Conservation (phyloP, 53 echinoderm and acorn worm species). For the Arbacia lixula region DNA sequence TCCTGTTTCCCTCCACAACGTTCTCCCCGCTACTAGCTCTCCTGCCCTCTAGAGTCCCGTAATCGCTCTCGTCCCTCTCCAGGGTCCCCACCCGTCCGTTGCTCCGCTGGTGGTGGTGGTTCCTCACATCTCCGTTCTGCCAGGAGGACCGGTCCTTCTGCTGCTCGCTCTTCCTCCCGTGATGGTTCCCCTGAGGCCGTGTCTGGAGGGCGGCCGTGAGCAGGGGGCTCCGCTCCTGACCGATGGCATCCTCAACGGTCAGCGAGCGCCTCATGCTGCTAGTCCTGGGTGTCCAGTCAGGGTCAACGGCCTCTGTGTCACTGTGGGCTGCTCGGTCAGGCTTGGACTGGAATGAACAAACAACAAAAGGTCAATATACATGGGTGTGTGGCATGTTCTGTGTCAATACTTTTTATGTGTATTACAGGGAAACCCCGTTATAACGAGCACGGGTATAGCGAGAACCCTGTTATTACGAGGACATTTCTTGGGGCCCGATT, state of each 20-base stretch:
- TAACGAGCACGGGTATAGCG: too few relatives aligned
- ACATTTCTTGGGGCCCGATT: too few relatives aligned
- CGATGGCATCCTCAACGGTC: conserved; percentile 10
- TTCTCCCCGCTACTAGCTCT: neutral
- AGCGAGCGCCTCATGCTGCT: conserved; percentile 30
- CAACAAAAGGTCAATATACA: too few relatives aligned
- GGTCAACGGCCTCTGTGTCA: conserved; percentile 70
- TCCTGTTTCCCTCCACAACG: neutral
- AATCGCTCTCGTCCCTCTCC: neutral
- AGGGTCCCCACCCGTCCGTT: neutral
- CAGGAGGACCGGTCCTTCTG: neutral
- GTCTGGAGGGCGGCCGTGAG: neutral
- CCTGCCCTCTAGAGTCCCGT: conserved; percentile 19
- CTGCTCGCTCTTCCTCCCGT: neutral
- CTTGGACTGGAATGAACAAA: conserved; percentile 52
- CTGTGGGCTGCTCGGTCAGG: conserved; percentile 71
- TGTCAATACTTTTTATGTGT: too few relatives aligned
- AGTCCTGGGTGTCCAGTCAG: conserved; percentile 41
- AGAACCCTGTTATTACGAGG: too few relatives aligned
- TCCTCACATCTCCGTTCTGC: conserved; percentile 18
- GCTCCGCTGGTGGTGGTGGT: neutral
- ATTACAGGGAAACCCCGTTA: too few relatives aligned
- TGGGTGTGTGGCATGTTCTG: too few relatives aligned
- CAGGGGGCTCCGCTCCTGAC: conserved; percentile 24
- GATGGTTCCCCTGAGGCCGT: neutral